Conservation (phyloP, 2,113 vertebrate genomes). For the Leptosomus discolor region DNA sequence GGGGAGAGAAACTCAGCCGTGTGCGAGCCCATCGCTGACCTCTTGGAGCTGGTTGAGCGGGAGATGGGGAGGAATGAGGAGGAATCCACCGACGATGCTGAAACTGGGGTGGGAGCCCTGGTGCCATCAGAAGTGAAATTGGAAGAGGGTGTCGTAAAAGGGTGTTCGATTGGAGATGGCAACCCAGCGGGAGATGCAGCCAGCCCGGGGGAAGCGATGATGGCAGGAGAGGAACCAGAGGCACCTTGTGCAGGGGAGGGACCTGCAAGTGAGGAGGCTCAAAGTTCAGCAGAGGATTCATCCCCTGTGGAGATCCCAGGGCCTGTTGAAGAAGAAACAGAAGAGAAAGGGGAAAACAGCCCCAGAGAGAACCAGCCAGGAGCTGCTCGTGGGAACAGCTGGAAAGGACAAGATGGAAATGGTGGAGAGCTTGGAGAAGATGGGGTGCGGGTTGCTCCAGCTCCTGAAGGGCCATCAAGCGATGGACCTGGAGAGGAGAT, state of each 20-base stretch:
- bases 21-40: fast-evolving
- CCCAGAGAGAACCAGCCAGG: background rate
- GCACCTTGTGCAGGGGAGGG: background rate
- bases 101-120: background rate
- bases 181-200: background rate
- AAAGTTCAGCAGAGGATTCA: background rate
- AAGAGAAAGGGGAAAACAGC: background rate
- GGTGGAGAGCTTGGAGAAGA: background rate
- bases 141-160: background rate
- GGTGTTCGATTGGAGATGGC: fast-evolving
- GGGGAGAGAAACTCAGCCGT: background rate
- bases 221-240: background rate
- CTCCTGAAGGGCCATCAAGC: background rate
- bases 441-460: background rate
- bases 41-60: background rate
- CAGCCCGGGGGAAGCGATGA: fast-evolving
- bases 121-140: background rate
- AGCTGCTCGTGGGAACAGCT: background rate
- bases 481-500: background rate
- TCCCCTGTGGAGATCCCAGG: fast-evolving
- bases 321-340: background rate
- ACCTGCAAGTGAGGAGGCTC: background rate
- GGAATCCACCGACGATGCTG: background rate
- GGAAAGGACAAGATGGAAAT: background rate
- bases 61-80: background rate